Percentiles rank a stretch among this genome's conserved stretches.
Conservation (phyloP, 2,113 vertebrate genomes). For the Passer domesticus region DNA sequence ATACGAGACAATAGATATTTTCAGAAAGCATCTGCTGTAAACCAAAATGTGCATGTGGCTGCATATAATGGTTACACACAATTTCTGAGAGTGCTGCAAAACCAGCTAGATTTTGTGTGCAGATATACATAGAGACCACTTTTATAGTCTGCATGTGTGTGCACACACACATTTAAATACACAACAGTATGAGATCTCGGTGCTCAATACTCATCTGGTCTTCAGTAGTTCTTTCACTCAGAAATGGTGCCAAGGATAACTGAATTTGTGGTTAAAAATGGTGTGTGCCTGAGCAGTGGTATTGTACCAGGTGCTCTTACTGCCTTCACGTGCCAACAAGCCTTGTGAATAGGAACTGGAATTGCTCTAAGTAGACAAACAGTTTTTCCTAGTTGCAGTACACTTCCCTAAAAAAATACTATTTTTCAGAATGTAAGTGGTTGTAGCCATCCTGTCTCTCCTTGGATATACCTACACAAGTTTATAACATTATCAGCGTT, state of each 20-base stretch:
- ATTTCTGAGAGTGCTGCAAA: background rate
- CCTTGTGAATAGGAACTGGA: fast-evolving
- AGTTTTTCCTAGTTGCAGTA: background rate
- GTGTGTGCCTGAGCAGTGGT: background rate
- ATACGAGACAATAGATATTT: constrained; percentile 10
- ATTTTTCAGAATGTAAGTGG: background rate
- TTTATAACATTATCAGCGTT: background rate
- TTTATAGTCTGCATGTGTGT: background rate
- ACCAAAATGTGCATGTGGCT: background rate
- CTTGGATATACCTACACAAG: background rate
- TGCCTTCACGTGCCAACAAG: background rate
- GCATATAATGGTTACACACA: background rate
- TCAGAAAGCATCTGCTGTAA: constrained; percentile 36
- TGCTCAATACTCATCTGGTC: background rate
- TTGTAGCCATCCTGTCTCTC: background rate
- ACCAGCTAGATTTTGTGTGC: background rate
- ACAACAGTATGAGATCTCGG: background rate
- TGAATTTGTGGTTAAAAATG: background rate
- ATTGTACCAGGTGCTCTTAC: background rate
- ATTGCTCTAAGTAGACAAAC: background rate
- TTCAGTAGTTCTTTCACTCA: background rate
- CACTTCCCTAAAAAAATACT: background rate
- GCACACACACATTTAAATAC: background rate
- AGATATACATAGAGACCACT: background rate
- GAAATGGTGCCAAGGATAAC: background rate